Base-by-base conservation (phyloP, 2,113 vertebrate species). In the Gnathochromis pfefferi region DNA sequence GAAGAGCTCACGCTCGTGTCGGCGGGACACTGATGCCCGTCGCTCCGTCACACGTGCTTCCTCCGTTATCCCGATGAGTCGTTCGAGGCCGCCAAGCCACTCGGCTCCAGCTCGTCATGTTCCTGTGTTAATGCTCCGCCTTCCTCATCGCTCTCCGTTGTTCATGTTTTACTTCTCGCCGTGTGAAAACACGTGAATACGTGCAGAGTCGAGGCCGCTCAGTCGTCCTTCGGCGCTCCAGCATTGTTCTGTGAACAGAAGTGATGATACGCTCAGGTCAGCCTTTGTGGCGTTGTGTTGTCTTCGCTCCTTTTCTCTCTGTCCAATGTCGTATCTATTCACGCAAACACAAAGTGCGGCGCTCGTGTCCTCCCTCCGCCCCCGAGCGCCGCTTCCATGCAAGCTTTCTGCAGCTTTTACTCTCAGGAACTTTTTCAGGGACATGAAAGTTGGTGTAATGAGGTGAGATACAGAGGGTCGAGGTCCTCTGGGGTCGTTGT, bases 181-280 rank as follows among this genome's bases (percentile, higher is more conserved):
- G 8, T 73, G 38, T 45, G 38, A 73, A 26, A 42, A 42, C 65
- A 70, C 3, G 1, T 33, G 28, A 23, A 40, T 16, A 3, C 13
- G 9, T 11, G 12, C 11, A 23, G 17, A 70, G n/a, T 42, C 7
- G 3, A 42, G 65, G 65, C n/a, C 35, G n/a, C 12, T 70, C 12
- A 21, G 65, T 16, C 5, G 13, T 70, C 38, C 65, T 70, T 42
- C 65, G 5, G 38, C 38, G n/a, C 65, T 6, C 5, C 7, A 2
- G 1, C 13, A 14, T 70, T 23, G 38, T 70, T 70, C 38, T 70
- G 35, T 42, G 65, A 70, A 42, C 65, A 70, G 12, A 23, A 42
- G n/a, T 5, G 3, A 5, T 1, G n/a, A 40, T 5, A 0, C 12
- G 2, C 35, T 40, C 3, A 0, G n/a, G 35, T 70, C 63, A 14